Evolutionary conservation across 2,113 vertebrate genomes (phyloP), one percentile per base, ranked within the genome.

Genomic region (Cricetomys ansorgei): DNA sequence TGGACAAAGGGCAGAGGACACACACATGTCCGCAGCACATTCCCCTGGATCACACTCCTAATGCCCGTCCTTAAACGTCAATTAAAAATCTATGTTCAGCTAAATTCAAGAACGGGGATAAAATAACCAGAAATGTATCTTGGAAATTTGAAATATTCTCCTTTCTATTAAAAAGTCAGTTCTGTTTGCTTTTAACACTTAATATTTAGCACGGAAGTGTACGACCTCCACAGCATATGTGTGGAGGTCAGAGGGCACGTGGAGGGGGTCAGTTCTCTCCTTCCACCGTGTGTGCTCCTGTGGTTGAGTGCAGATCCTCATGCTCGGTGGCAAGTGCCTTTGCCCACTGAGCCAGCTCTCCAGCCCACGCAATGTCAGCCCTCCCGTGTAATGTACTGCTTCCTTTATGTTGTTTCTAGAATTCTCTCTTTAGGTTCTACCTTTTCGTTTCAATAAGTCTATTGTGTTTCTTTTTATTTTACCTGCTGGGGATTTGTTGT

Each of bases 81-180:
- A 19, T 87, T 45, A 89, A 91, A 95, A 89, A 89, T 85, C 70
- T 85, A n/a, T 62, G 7, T n/a, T 95, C 57, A 95, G 13, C 45
- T 53, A 96, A 92, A 70, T 64, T 89, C 40, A 94, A 94, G 53
- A 89, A 25, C 65, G 55, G 29, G 15, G 7, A 16, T 84, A 5
- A 53, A 87, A 90, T 77, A 83, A 87, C 40, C 25, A 88, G 91
- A 48, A n/a, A n/a, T 94, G 67, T 91, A 85, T 69, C 48, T 85
- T 67, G 17, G 62, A 37, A 73, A 48, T 75, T 84, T 86, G 50
- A 94, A 92, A 67, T 83, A 94, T 79, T 88, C 0, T 65, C 87
- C 15, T 86, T 88, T n/a, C 19, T 50, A 43, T 92, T 90, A 48
- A 76, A 62, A 94, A 59, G 1, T 59, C 45, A 88, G 21, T 73